These are phyloP conservation scores for Enhydra lutris DNA, from an alignment of 2,113 vertebrate genomes.

Conservation along the genomic window DNA sequence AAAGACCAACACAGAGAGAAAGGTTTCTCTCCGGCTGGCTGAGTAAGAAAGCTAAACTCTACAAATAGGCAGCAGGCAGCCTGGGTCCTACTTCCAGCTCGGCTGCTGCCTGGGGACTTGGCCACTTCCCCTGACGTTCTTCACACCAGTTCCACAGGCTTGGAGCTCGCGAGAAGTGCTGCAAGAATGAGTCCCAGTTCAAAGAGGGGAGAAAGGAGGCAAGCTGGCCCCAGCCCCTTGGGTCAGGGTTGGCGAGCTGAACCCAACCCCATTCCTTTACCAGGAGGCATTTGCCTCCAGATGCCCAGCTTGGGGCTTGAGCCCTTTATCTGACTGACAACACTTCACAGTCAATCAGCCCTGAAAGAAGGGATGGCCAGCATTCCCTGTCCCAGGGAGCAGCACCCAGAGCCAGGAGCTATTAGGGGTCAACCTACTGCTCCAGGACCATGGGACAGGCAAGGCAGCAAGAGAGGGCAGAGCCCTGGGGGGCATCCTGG, in stretches of 20 bases:
- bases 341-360: not conserved
- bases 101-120: not conserved
- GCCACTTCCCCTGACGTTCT: not conserved
- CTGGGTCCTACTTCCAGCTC: not conserved
- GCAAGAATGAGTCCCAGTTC: not conserved
- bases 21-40: not conserved
- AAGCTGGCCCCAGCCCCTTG: not conserved
- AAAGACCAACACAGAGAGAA: not conserved
- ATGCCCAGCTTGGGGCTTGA: not conserved
- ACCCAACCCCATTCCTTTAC: not conserved
- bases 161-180: not conserved
- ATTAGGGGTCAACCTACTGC: not conserved
- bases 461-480: not conserved
- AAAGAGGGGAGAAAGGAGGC: not conserved
- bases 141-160: not conserved
- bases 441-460: not conserved
- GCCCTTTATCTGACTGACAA: not conserved
- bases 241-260: not conserved
- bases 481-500: not conserved
- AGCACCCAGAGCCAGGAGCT: not conserved
- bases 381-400: not conserved
- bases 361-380: not conserved
- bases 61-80: not conserved
- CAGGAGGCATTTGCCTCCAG: not conserved
- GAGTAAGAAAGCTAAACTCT: not conserved